These are phyloP conservation scores for Haliaeetus leucogaster DNA, from an alignment of 2,113 vertebrate species.

Conservation along the genomic window DNA sequence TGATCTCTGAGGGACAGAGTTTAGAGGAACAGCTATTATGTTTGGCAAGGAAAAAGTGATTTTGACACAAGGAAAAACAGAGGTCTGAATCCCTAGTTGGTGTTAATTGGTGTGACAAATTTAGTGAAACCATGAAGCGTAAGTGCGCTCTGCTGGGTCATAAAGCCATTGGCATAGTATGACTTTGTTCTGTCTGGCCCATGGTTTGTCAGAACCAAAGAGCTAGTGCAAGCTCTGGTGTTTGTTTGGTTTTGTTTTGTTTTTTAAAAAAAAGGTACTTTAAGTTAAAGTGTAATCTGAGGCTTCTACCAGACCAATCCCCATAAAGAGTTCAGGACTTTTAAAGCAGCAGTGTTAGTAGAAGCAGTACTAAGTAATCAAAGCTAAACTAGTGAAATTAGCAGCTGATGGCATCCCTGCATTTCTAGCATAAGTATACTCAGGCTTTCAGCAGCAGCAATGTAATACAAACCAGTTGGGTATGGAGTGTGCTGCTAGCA, in stretches of 20 bases:
- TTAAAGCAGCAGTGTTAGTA: neutral
- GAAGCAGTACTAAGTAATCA: neutral
- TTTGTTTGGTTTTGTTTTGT: neutral
- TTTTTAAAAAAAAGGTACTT: neutral
- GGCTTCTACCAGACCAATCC: neutral
- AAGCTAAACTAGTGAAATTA: neutral
- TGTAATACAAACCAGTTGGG: neutral
- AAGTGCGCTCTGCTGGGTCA: neutral
- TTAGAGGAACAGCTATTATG: neutral
- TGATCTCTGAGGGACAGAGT: neutral
- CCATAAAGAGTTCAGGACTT: neutral
- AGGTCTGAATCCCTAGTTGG: neutral
- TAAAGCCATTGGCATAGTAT: neutral
- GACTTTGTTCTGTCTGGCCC: neutral
- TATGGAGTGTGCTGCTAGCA: neutral
- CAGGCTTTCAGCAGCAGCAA: neutral
- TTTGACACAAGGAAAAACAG: neutral
- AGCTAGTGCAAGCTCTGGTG: neutral
- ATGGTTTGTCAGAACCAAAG: neutral
- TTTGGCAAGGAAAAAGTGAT: slow-evolving; percentile 9
- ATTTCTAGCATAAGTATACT: neutral
- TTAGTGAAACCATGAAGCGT: neutral
- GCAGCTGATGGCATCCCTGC: neutral
- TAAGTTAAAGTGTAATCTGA: neutral
- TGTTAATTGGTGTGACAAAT: neutral